Evolutionary conservation across 2,797 vertebrate genomes (phyloP).

Genomic region (Falco peregrinus): DNA sequence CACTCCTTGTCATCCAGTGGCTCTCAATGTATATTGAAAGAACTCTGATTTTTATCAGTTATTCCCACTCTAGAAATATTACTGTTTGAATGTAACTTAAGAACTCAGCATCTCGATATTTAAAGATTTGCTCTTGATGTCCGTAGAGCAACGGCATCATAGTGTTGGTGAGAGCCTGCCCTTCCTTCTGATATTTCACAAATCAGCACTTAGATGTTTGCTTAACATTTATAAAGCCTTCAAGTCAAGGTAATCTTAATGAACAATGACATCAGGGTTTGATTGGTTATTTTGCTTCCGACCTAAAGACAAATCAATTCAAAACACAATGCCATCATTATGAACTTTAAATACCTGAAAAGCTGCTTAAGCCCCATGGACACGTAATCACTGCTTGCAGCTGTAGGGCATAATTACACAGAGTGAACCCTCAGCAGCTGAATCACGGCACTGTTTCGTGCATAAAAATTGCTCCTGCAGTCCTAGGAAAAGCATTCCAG

Average conservation of each 20-base stretch:
- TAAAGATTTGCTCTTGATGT: background rate
- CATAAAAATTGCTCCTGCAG: background rate
- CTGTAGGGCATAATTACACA: background rate
- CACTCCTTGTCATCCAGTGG: background rate
- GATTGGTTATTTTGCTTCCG: background rate
- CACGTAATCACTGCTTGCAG: background rate
- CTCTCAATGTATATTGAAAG: background rate
- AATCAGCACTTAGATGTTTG: background rate
- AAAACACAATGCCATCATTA: background rate
- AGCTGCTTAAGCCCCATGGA: background rate
- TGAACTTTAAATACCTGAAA: slow-evolving; percentile 11
- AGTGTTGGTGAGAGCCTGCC: background rate
- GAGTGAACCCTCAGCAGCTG: background rate
- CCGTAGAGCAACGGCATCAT: background rate
- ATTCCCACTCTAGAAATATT: background rate
- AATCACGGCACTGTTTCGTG: background rate
- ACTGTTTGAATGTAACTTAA: background rate
- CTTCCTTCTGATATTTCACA: background rate
- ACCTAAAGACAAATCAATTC: background rate
- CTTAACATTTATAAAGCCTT: background rate
- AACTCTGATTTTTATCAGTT: background rate
- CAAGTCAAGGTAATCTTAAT: background rate
- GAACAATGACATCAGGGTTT: background rate
- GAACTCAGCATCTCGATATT: background rate
- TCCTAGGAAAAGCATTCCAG: background rate